Conservation (phyloP, 2,113 vertebrate genomes). For the Piprites chloris region DNA sequence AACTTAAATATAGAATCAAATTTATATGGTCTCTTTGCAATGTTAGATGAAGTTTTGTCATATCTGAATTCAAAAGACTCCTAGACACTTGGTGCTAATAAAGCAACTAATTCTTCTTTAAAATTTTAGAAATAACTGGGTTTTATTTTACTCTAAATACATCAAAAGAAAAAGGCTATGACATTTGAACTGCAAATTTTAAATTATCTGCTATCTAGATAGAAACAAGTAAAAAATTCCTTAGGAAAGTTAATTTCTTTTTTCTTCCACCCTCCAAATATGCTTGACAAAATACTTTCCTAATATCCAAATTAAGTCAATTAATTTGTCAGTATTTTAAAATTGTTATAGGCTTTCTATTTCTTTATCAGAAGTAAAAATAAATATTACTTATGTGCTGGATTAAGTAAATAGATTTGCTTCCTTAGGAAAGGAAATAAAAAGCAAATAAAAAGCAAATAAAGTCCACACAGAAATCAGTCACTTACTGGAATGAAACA, state of each 20-base stretch:
- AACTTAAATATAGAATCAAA: background rate
- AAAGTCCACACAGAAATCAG: background rate
- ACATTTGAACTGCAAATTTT: background rate
- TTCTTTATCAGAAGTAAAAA: background rate
- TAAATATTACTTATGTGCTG: background rate
- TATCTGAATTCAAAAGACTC: background rate
- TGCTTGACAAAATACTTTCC: background rate
- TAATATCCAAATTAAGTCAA: background rate
- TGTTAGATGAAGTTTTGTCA: background rate
- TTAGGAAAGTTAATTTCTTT: background rate
- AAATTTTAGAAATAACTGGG: background rate
- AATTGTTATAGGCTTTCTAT: background rate
- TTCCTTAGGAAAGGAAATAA: background rate
- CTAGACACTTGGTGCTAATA: background rate
- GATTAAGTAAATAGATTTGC: background rate
- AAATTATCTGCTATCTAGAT: background rate
- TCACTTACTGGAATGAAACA: background rate
- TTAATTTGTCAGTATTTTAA: background rate
- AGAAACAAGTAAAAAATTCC: background rate
- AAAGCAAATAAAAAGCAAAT: no score
- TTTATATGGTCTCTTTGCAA: background rate
- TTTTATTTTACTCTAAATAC: background rate
- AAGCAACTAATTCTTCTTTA: background rate
- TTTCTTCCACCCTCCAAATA: background rate
- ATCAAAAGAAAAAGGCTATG: background rate